Percentiles rank a stretch among this genome's conserved stretches.
Evolutionary conservation across 2,888 invertebrate species (phyloP).

Genomic region (Ophion slaviceki): DNA sequence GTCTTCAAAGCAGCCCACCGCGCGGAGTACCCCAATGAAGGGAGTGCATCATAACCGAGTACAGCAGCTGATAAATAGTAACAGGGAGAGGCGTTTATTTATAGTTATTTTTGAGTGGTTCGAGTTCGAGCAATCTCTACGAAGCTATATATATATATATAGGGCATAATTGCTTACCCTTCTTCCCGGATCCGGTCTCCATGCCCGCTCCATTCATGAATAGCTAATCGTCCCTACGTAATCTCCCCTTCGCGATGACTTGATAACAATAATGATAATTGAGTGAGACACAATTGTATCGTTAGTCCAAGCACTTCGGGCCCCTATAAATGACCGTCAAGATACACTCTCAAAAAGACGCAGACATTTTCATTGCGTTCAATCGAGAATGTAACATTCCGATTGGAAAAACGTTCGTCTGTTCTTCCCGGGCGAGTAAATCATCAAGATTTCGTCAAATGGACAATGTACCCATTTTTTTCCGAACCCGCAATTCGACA

Average conservation of each 20-base stretch:
- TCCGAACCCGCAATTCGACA: too few relatives aligned
- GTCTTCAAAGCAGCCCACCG: background rate
- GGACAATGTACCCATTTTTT: background rate
- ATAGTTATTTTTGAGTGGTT: slow-evolving; percentile 28
- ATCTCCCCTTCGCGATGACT: slow-evolving; percentile 28
- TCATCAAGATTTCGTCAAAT: background rate
- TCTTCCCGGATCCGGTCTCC: slow-evolving; percentile 55
- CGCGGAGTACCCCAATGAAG: slow-evolving; percentile 22
- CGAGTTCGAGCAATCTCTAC: slow-evolving; percentile 34
- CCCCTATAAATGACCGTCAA: background rate
- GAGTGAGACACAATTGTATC: slow-evolving; percentile 27
- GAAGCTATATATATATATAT: background rate
- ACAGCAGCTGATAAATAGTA: slow-evolving; percentile 53
- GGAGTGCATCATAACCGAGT: background rate
- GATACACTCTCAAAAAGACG: background rate
- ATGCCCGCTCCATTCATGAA: slow-evolving; percentile 13
- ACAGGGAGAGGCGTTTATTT: slow-evolving; percentile 52
- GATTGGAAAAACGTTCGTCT: background rate
- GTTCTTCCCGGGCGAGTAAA: background rate
- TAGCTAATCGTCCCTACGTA: background rate
- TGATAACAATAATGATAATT: slow-evolving; percentile 37
- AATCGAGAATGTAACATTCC: background rate
- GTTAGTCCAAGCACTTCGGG: slow-evolving; percentile 1
- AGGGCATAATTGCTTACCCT: slow-evolving; percentile 40
- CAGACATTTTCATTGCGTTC: background rate